Conservation (phyloP, 2,113 vertebrate species). For the Burhinus oedicnemus region DNA sequence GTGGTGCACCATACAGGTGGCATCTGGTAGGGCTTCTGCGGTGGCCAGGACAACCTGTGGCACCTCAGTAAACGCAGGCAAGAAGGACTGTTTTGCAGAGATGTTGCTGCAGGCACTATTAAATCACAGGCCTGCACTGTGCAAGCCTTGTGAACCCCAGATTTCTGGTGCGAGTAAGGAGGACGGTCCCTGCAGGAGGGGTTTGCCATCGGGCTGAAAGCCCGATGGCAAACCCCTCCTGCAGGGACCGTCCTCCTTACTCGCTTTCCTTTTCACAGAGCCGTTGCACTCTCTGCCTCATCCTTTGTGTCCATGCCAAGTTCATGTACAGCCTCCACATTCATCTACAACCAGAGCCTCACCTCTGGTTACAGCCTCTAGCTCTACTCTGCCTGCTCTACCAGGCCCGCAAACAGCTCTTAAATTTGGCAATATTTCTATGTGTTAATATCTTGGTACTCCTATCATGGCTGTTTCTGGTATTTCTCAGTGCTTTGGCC, state of each 20-base stretch:
- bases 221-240: not conserved
- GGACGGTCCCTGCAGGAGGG: too few relatives aligned
- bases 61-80: accelerated
- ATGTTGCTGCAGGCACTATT: not conserved
- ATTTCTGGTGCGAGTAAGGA: not conserved
- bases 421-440: not conserved
- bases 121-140: not conserved
- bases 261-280: not conserved
- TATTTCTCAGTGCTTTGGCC: not conserved
- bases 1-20: not conserved
- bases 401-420: not conserved
- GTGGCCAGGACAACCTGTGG: not conserved
- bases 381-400: not conserved
- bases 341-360: not conserved
- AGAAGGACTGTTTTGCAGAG: not conserved
- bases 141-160: not conserved
- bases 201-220: too few relatives aligned
- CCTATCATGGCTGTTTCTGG: not conserved
- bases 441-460: not conserved
- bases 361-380: not conserved
- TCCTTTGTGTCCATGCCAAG: not conserved
- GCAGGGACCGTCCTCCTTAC: too few relatives aligned
- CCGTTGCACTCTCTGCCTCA: accelerated
- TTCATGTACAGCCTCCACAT: not conserved
- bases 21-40: not conserved